phyloP scores from a whole-genome alignment of 1,140 invertebrate genomes.

The Drosophila bocqueti region DNA sequence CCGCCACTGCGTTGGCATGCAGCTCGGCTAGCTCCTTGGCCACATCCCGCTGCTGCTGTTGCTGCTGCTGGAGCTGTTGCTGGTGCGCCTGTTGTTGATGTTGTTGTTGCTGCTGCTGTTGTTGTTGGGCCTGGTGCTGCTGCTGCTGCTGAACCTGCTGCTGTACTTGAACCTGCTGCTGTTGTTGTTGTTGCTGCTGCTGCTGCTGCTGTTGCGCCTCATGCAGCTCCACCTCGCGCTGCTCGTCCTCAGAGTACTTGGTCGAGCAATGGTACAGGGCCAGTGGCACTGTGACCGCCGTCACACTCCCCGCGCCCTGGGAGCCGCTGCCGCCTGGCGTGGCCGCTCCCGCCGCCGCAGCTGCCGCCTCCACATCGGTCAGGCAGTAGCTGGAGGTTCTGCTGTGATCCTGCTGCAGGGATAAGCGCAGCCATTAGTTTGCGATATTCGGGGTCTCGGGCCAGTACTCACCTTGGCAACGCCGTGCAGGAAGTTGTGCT shows the following conservation, averaged over 20 bases:
- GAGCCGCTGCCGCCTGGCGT: slow-evolving; percentile 33
- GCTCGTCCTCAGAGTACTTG: slow-evolving; percentile 71
- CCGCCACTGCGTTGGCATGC: slow-evolving; percentile 62
- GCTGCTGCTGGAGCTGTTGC: slow-evolving; percentile 29
- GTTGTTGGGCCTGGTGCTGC: slow-evolving; percentile 40
- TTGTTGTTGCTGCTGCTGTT: slow-evolving; percentile 51
- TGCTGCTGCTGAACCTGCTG: slow-evolving; percentile 42
- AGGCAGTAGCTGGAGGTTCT: slow-evolving; percentile 70
- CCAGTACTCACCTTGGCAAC: slow-evolving; percentile 55
- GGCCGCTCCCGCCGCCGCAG: slow-evolving; percentile 23
- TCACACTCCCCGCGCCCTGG: slow-evolving; percentile 39
- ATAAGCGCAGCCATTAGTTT: background rate
- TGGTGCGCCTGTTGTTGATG: slow-evolving; percentile 41
- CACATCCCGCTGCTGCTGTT: slow-evolving; percentile 54
- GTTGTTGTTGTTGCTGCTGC: slow-evolving; percentile 48
- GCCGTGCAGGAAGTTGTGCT: slow-evolving; percentile 81
- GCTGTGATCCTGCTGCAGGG: slow-evolving; percentile 59
- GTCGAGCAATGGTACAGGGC: slow-evolving; percentile 66
- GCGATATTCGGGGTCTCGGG: no score
- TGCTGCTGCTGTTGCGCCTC: slow-evolving; percentile 55
- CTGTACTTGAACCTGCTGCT: slow-evolving; percentile 49
- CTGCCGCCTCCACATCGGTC: slow-evolving; percentile 67
- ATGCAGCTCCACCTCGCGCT: slow-evolving; percentile 52
- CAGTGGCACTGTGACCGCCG: slow-evolving; percentile 59
- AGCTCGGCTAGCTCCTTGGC: slow-evolving; percentile 66